Base-by-base conservation (phyloP, 2,797 vertebrate species). In the Falco peregrinus region DNA sequence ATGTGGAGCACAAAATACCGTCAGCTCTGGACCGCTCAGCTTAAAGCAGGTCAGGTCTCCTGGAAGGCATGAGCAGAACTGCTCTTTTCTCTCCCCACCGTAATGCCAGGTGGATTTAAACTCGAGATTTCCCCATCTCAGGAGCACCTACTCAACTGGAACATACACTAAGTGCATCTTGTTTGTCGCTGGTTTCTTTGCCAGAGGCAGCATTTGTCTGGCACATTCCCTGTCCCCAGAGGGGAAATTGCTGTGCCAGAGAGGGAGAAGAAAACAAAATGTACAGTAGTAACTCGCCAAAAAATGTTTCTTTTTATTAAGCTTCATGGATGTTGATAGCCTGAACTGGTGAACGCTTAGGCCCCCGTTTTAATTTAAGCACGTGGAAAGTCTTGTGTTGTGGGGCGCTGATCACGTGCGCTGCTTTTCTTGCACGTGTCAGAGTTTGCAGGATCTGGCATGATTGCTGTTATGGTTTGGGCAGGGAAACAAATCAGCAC, bases 151-250 rank as follows among this genome's bases (percentile, higher is more conserved):
- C 96, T 89, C 92, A 87, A 89, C 91, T 96, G 94, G 94, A 93
- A 94, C 45, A 26, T 81, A 84, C 85, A 87, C 73, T 89, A 92
- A 96, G 95, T 53, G 84, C 82, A 51, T 92, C 78, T 96, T 94
- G 92, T 96, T 97, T 97, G 92, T 97, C 89, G 17, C 94, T 91
- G 73, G 92, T 95, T 95, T 75, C 87, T 86, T 89, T 97, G 95
- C 87, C 96, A 96, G 95, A 96, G 97, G 87, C 95, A 95, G 96
- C 89, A 94, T 94, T 97, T 97, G 96, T 96, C 97, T 97, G 90
- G 93, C 94, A 91, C 93, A 39, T 96, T 96, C 91, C 51, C 53
- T 87, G 89, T 94, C 94, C 92, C 94, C 93, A 96, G 90, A 95
- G 95, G 90, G 94, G 82, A 94, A 87, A 93, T 95, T 57, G 90